Base-by-base conservation (phyloP, 2,113 vertebrate species). In the Hymenochirus boettgeri region DNA sequence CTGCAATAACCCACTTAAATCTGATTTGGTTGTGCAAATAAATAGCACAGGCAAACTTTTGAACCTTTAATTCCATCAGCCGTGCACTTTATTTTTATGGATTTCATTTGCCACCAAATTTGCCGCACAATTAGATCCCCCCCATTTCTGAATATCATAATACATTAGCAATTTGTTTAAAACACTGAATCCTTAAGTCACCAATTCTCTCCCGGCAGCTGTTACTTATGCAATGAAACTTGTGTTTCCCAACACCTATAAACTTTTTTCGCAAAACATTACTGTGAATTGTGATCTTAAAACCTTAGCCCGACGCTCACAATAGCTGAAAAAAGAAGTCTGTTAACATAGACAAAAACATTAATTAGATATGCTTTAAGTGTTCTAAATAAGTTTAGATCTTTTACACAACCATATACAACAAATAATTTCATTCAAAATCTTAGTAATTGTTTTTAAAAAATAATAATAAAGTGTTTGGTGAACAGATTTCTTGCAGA, bases 121-220 rank as follows among this genome's bases (percentile, higher is more conserved):
- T 42, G 39, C n/a, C 5, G 17, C 29, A 35, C 48, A 50, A 58
- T 39, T 33, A 58, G 23, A n/a, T n/a, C n/a, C 48, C 26, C 15
- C 55, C 51, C 55, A 51, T 58, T 42, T n/a, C n/a, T 66, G 24
- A 66, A 66, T 66, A 58, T 66, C 31, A 66, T 58, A 37, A 61
- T 29, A 61, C 50, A 61, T 50, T 52, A 58, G 31, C 45, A 37
- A 39, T 48, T 58, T 66, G 64, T 66, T 50, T 51, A 58, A 61
- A 58, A 66, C 64, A 66, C 55, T 66, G 54, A 57, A 66, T 66
- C 27, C 27, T 56, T 50, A 50, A 57, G 29, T 65, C 42, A 57
- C 23, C 19, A 65, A 56, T 35, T 47, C 42, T 29, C 37, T 35
- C 13, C 15, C 21, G n/a, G 63, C 27, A 57, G 29, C 22, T 48